Base-by-base conservation (phyloP, 2,888 invertebrate genomes). In the Zonitis immaculata region DNA sequence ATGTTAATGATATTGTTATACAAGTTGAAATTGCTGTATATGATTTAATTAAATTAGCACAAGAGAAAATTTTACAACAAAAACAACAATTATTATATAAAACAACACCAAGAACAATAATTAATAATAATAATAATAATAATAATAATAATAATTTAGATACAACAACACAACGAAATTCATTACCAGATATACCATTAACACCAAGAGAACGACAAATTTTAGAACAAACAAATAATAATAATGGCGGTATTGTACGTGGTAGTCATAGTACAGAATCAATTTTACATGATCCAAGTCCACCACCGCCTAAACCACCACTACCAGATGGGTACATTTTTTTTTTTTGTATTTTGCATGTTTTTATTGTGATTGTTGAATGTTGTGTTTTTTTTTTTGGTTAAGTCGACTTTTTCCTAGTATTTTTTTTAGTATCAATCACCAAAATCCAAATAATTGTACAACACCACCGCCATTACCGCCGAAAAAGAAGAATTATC, bases 271-370 rank as follows among this genome's bases (percentile, higher is more conserved):
- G 90, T 66, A 86, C 89, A 5, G 91, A 91, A 76, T 89, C 89
- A 32, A 86, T 91, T 65, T 77, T 91, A 68, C 78, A 82, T 69
- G 84, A 85, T 70, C 78, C 87, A 59, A 84, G 82, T 75, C 85
- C 86, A 53, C 85, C 86, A 54, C 91, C 92, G 52, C 92, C 93
- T 9, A 94, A 95, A 77, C 94, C 95, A 45, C 93, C 94, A 48
- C 80, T 94, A 65, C 92, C 94, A 66, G 82, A 66, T 28, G 61
- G 63, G 67, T 67, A 46, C 57, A 14, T 62, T 57, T 18, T 22
- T 42, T 26, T 14, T 32, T n/a, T n/a, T n/a, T n/a, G n/a, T n/a
- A n/a, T n/a, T n/a, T n/a, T n/a, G n/a, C n/a, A n/a, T n/a, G n/a
- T n/a, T n/a, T n/a, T n/a, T n/a, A n/a, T n/a, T n/a, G n/a, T n/a